Percentiles rank a stretch among this genome's conserved stretches.
phyloP scores from a whole-genome alignment of 2,797 vertebrate genomes.

The Chloroceryle amazona region DNA sequence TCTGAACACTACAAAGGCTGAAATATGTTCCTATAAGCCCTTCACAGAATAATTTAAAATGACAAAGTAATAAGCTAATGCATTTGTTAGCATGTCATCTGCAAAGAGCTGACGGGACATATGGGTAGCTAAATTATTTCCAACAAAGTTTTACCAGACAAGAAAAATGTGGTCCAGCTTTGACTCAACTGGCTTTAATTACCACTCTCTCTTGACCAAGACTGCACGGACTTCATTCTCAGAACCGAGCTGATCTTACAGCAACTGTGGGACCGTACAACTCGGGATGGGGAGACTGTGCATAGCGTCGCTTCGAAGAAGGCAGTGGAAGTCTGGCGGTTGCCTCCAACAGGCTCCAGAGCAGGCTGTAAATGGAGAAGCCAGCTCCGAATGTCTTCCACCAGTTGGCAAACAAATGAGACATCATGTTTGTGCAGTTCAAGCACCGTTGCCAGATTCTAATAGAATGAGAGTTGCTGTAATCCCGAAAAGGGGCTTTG shows the following conservation, averaged over 20 bases:
- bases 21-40: neutral
- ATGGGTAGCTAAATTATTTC: neutral
- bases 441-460: slow-evolving; percentile 53
- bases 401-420: slow-evolving; percentile 60
- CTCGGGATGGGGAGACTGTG: neutral
- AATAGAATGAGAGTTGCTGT: slow-evolving; percentile 54
- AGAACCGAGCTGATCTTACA: accelerated
- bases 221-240: accelerated
- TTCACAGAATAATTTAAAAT: neutral
- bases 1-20: neutral
- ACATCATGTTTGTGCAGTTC: slow-evolving; percentile 43
- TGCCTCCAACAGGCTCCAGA: neutral
- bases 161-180: neutral
- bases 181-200: neutral
- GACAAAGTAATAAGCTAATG: neutral
- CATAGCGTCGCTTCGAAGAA: accelerated
- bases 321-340: neutral
- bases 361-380: neutral
- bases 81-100: neutral
- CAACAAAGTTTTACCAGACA: neutral
- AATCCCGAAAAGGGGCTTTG: slow-evolving; percentile 33
- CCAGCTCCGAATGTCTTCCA: neutral
- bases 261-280: accelerated
- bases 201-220: neutral
- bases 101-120: neutral